phyloP scores from a whole-genome alignment of 1,140 invertebrate species.

The Acyrthosiphon pisum region DNA sequence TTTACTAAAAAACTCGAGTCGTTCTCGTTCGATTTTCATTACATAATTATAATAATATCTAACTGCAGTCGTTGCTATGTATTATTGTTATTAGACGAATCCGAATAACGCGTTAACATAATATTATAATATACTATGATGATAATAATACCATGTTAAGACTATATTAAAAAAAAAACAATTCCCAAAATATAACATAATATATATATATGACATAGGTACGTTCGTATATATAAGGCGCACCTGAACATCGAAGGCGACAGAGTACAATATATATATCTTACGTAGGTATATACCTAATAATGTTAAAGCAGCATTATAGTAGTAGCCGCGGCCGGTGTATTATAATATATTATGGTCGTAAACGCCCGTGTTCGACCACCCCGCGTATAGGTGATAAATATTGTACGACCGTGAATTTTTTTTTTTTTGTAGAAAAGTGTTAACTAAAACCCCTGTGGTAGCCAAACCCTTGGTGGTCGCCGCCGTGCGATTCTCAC shows the following conservation, averaged over 20 bases:
- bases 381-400: slow-evolving; percentile 48
- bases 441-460: slow-evolving; percentile 48
- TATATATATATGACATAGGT: neutral
- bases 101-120: neutral
- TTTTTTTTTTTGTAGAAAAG: slow-evolving; percentile 50
- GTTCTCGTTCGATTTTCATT: slow-evolving; percentile 45
- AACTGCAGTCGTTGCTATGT: neutral
- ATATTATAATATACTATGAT: neutral
- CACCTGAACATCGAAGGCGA: neutral
- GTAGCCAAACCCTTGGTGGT: slow-evolving; percentile 48
- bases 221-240: neutral
- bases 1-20: slow-evolving; percentile 37
- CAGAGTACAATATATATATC: neutral
- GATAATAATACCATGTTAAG: neutral
- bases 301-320: neutral
- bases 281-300: neutral
- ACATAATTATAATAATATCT: neutral
- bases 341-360: neutral
- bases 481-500: slow-evolving; percentile 45
- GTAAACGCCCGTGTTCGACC: slow-evolving; percentile 52
- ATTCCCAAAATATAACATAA: neutral
- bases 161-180: neutral
- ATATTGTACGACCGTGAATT: slow-evolving; percentile 33
- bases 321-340: neutral
- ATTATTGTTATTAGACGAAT: neutral